phyloP scores from a whole-genome alignment of 2,797 vertebrate genomes.

The Acanthiza pusilla region DNA sequence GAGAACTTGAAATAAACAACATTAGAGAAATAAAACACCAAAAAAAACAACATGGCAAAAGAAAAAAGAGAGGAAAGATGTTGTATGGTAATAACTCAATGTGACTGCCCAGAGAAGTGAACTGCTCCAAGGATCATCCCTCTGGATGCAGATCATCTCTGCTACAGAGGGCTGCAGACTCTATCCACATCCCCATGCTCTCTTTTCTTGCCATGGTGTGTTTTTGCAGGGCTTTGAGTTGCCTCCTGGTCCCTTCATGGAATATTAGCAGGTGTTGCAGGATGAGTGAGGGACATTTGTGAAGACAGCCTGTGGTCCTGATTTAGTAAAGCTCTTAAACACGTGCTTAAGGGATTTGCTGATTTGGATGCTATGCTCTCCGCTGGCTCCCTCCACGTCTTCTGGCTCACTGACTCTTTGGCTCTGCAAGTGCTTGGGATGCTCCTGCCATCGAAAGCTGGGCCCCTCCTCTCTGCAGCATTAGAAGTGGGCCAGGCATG shows the following conservation, averaged over 20 bases:
- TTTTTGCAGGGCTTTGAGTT: not conserved
- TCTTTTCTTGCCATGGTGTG: not conserved
- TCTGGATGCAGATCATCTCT: not conserved
- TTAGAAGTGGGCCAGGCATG: not conserved
- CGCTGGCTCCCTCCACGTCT: not conserved
- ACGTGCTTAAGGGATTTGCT: not conserved
- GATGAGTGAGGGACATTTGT: not conserved
- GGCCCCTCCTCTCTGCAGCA: not conserved
- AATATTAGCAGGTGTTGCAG: not conserved
- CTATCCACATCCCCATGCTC: rapidly evolving
- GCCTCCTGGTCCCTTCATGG: not conserved
- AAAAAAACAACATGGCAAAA: not conserved
- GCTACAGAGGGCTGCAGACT: not conserved
- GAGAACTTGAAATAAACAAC: not conserved
- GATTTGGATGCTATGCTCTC: not conserved
- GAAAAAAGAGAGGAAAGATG: not conserved
- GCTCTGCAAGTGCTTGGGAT: not conserved
- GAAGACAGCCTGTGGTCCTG: not conserved
- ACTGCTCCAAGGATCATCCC: not conserved
- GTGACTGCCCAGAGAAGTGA: not conserved
- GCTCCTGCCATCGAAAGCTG: rapidly evolving
- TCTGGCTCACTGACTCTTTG: not conserved
- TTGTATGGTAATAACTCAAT: not conserved
- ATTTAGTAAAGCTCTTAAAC: not conserved
- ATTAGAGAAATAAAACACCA: not conserved